phyloP scores from a whole-genome alignment of 2,113 vertebrate species.

The Neotragus pygmaeus region DNA sequence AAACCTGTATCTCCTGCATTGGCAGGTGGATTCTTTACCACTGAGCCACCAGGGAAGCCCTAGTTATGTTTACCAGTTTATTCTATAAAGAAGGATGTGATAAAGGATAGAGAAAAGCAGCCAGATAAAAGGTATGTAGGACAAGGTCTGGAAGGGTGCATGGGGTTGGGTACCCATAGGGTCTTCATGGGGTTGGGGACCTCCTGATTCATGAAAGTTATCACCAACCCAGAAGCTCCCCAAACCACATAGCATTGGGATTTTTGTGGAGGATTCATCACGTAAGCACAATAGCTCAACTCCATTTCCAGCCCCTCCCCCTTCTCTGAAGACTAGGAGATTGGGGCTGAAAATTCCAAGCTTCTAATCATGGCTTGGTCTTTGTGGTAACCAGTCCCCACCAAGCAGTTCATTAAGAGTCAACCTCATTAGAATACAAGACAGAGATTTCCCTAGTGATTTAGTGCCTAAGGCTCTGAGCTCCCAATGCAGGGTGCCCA shows the following conservation, averaged over 20 bases:
- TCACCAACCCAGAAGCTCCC: neutral
- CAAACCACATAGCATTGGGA: neutral
- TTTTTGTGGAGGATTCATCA: neutral
- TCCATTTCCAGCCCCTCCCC: neutral
- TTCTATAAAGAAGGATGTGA: neutral
- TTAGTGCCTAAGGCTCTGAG: neutral
- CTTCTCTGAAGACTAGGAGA: neutral
- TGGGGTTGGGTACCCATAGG: neutral
- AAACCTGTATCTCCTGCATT: neutral
- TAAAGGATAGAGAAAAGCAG: neutral
- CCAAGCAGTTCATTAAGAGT: neutral
- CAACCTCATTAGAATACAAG: neutral
- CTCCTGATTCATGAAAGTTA: neutral
- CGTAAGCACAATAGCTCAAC: neutral
- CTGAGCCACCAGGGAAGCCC: neutral
- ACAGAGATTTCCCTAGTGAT: neutral
- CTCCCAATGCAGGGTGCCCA: neutral
- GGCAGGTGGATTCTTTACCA: neutral
- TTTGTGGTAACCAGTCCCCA: neutral
- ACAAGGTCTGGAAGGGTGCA: neutral
- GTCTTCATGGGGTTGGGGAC: neutral
- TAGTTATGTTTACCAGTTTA: neutral
- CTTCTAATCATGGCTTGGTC: neutral
- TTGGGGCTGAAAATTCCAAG: neutral
- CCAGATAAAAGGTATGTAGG: neutral